Evolutionary conservation across 1,140 invertebrate species (phyloP), one percentile per base, ranked within the genome.

Genomic region (Galendromus occidentalis): DNA sequence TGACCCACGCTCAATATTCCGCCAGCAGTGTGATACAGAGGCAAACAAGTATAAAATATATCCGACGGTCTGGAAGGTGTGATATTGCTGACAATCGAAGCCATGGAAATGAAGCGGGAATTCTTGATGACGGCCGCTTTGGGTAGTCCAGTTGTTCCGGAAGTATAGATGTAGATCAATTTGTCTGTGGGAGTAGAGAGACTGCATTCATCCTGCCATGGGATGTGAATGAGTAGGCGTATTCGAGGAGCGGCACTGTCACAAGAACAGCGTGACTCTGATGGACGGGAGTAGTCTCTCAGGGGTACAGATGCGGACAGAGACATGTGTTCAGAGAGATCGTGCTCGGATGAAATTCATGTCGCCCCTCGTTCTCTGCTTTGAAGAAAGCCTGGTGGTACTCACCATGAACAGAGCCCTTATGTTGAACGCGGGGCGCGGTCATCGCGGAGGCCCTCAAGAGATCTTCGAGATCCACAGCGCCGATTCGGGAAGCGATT

Each of bases 21-120:
- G 44, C 92, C 94, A 12, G 93, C 88, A 0, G 87, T 86, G 72
- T 98, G 94, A 73, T 98, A 97, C 0, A 98, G 79, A 0, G 94
- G 94, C 65, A 98, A 76, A 0, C 88, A 82, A 72, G 87, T 83
- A 73, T 98, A 98, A 1, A 95, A 74, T 9, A 90, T 76, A 74
- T 97, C 92, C 6, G 82, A 81, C 18, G 67, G 25, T 25, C 59
- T 72, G 33, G 83, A 77, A 0, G 76, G 71, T 65, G 80, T 79
- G 44, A 86, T 74, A 28, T 44, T 64, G n/a, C 65, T 51, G 41
- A 68, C 65, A 22, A 59, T 59, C 14, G 51, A 66, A 7, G 66
- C 18, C 66, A 64, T 66, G 14, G 65, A 44, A 55, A 70, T 51
- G 66, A 77, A 87, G 85, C 85, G 81, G 2, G 83, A 83, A 68